Conservation (phyloP, 2,888 invertebrate species). For the Tenthredo scrophulariae region DNA sequence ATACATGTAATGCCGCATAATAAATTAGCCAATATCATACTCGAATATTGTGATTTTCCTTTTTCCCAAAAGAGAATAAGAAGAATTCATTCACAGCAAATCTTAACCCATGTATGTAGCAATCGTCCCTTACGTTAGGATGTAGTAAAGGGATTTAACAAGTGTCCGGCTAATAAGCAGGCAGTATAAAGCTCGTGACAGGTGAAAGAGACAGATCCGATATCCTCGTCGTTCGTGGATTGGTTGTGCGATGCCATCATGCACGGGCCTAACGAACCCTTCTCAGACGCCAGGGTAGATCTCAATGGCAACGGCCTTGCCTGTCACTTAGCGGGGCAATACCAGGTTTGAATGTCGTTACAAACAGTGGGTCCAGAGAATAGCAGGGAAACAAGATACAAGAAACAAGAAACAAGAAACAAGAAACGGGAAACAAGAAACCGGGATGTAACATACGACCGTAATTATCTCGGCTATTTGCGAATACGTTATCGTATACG, state of each 20-base stretch:
- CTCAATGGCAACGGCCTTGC: conserved; percentile 31
- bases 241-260: conserved; percentile 18
- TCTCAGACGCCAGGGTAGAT: conserved; percentile 49
- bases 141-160: conserved; percentile 27
- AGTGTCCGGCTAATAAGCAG: conserved; percentile 50
- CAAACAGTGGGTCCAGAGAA: neutral
- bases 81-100: neutral
- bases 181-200: conserved; percentile 48
- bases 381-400: neutral
- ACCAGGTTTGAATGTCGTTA: conserved; percentile 17
- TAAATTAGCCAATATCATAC: neutral
- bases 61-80: neutral
- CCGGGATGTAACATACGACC: neutral
- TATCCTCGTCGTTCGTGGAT: conserved; percentile 28
- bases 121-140: conserved; percentile 13
- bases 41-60: neutral
- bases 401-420: neutral
- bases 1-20: neutral
- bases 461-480: conserved; percentile 23
- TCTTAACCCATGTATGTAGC: neutral
- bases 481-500: neutral
- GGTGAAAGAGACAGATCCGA: conserved; percentile 52
- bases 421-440: neutral
- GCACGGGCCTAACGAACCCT: conserved; percentile 53
- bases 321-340: conserved; percentile 50